Evolutionary conservation across 2,888 invertebrate genomes (phyloP), one percentile per base, ranked within the genome.

Genomic region (Orthosia gothica): DNA sequence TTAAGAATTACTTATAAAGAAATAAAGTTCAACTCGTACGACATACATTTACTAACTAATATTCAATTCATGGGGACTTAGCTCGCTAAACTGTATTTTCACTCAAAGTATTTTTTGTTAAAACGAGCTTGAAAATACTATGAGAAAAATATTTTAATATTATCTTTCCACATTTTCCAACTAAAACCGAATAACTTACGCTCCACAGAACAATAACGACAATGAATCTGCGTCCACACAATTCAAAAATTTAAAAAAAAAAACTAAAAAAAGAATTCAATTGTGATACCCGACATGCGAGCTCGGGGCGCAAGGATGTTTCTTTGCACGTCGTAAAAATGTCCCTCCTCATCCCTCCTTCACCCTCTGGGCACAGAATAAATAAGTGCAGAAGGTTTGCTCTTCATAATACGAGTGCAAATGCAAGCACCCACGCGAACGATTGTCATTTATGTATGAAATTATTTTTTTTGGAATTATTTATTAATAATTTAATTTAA

Each of bases 241-340:
- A 85, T 89, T 85, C 82, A 81, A 82, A 85, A 89, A 89, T n/a
- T 85, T 88, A 83, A 65, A 75, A 79, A 86, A 84, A 62, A 52
- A 81, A 87, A 81, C 49, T 50, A 50, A 84, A 77, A 82, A 86
- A 86, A 84, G 82, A 81, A 83, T 85, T 88, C 88, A 88, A 90
- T 91, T 90, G 88, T 89, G 84, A 89, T 89, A 88, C 86, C 68
- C 82, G 76, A 81, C 88, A 86, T 88, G 87, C 79, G 74, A 84
- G 81, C 81, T 71, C 65, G 70, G 71, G 80, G 82, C 74, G 70
- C 59, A 64, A 81, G 85, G 82, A 87, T 87, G 84, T 87, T 87
- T 84, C 87, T 88, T 83, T 79, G 81, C 90, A 87, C 90, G 82
- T 83, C 86, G 84, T 87, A 80, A 88, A 85, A 87, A 81, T 80